A percentile compares a stretch with the other conserved stretches of the same genome.
These are phyloP conservation scores for Cataglyphis cursor DNA, from an alignment of 2,888 invertebrate genomes.

Conservation along the genomic window DNA sequence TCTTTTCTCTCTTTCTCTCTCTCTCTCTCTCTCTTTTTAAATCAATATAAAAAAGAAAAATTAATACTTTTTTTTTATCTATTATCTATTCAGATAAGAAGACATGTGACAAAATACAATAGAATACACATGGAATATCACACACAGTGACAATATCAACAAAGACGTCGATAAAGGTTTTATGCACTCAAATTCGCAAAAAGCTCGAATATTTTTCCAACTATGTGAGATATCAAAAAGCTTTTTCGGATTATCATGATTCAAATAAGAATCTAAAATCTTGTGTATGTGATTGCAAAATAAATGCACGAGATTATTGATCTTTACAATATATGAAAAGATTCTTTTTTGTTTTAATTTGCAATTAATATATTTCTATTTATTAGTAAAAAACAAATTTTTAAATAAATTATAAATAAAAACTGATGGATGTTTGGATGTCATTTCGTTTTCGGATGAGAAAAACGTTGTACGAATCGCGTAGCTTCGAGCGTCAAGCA, in stretches of 20 bases:
- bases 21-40: background rate
- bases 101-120: too few species aligned
- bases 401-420: background rate
- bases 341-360: background rate
- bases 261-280: background rate
- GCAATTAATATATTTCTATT: background rate
- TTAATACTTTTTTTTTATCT: constrained; percentile 13
- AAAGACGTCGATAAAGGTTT: background rate
- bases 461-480: constrained; percentile 52
- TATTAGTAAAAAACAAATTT: background rate
- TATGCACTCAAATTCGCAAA: background rate
- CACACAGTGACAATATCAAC: background rate
- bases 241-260: background rate
- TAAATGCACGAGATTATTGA: background rate
- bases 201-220: background rate
- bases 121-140: background rate
- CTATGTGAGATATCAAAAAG: background rate
- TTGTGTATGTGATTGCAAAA: background rate
- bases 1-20: background rate
- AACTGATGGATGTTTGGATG: background rate
- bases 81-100: background rate
- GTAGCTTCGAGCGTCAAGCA: constrained; percentile 57
- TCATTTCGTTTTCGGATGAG: constrained; percentile 65
- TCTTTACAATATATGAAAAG: background rate
- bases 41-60: constrained; percentile 22